These are phyloP conservation scores for Tetrapedia diversipes DNA, from an alignment of 2,888 invertebrate genomes.

Conservation along the genomic window DNA sequence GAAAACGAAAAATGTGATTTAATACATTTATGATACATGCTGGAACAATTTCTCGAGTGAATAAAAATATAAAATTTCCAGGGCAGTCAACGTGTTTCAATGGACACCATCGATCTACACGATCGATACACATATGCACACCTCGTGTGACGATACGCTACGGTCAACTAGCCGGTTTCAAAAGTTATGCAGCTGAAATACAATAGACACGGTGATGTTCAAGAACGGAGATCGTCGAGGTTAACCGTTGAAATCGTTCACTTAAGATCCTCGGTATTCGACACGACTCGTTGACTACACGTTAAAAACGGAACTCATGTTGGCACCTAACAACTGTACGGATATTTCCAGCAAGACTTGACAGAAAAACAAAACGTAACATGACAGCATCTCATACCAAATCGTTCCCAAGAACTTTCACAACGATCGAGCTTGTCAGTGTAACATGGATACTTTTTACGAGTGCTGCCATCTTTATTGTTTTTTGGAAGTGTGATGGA, in stretches of 20 bases:
- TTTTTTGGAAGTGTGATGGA: background rate
- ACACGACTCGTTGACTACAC: constrained; percentile 57
- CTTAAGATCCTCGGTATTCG: constrained; percentile 49
- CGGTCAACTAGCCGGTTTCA: constrained; percentile 12
- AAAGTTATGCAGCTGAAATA: background rate
- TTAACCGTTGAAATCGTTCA: background rate
- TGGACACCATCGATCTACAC: background rate
- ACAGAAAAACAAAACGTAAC: constrained; percentile 59
- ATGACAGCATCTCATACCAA: constrained; percentile 71
- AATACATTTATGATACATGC: no score
- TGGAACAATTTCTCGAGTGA: no score
- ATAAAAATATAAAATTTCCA: no score
- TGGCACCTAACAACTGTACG: constrained; percentile 62
- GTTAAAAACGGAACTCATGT: constrained; percentile 51
- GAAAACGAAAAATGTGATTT: no score
- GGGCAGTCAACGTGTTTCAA: no score
- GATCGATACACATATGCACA: constrained; percentile 54
- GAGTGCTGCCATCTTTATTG: no score
- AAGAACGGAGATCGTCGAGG: constrained; percentile 23
- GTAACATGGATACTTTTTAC: constrained; percentile 72
- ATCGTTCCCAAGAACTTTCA: constrained; percentile 72
- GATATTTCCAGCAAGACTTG: constrained; percentile 66
- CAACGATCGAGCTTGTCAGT: constrained; percentile 66
- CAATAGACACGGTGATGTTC: constrained; percentile 41
- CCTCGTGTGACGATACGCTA: constrained; percentile 23